Base-by-base conservation (phyloP, 2,888 invertebrate species). In the Drosophila niveifrons region DNA sequence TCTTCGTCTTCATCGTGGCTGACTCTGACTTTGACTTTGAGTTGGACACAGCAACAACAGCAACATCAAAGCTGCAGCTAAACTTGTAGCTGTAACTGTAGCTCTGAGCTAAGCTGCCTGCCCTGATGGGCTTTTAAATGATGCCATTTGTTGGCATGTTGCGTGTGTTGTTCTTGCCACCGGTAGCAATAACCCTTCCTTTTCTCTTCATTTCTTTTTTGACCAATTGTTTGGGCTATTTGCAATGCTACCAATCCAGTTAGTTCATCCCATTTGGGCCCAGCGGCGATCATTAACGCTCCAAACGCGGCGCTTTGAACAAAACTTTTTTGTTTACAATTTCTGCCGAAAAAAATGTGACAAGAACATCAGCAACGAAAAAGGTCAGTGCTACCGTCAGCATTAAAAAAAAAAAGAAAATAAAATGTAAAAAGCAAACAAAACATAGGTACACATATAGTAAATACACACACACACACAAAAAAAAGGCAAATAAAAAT, bases 71-170 rank as follows among this genome's bases (percentile, higher is more conserved):
- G 39, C 39, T 13, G 15, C 15, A 50, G 59, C 44, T 64, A 36
- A 44, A 55, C 48, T 69, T 59, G 65, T 13, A 17, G 17, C 17
- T 43, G 62, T 44, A 58, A 43, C 44, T 70, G 18, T 15, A 15
- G 44, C 17, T 43, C 13, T 17, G 39, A 41, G 39, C 39, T 13
- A 13, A 41, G 39, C 39, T 41, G 39, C 62, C 52, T 34, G 47
- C 50, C 59, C 50, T 47, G 69, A 64, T 80, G 90, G 84, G 78
- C 78, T 90, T 90, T 90, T 90, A 90, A 90, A 90, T 89, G 90
- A 88, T 88, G 88, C 84, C 90, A 90, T 90, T 90, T 90, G 90
- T 88, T 90, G 83, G 13, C 36, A n/a, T 31, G 55, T 34, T 56
- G 43, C 17, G 58, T 48, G 53, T 15, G 47, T n/a, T 23, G 88